Evolutionary conservation across 2,888 invertebrate genomes (phyloP).

Genomic region (Timandra comae): DNA sequence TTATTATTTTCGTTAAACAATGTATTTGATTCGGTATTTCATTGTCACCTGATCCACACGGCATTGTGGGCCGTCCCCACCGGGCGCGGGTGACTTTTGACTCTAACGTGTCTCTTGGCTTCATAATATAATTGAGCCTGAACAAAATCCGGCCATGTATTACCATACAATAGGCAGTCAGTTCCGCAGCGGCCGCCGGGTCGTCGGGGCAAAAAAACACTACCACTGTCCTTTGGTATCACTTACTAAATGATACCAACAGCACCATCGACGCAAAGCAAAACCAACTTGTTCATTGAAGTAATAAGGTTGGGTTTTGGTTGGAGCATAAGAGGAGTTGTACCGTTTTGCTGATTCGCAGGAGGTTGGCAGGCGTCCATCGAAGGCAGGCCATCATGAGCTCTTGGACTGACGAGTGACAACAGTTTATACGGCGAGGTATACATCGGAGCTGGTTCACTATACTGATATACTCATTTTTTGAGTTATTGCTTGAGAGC

Average conservation of each 20-base stretch:
- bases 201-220: slow-evolving; percentile 74
- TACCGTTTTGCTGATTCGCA: slow-evolving; percentile 19
- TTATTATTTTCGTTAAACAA: too few relatives aligned
- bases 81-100: slow-evolving; percentile 73
- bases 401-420: slow-evolving; percentile 71
- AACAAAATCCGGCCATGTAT: slow-evolving; percentile 73
- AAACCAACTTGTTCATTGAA: not conserved
- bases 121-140: slow-evolving; percentile 75
- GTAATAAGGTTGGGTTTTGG: slow-evolving; percentile 11
- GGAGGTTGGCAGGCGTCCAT: slow-evolving; percentile 70
- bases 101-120: slow-evolving; percentile 67
- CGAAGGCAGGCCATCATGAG: slow-evolving; percentile 71
- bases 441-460: slow-evolving; percentile 60
- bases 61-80: too few relatives aligned
- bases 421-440: slow-evolving; percentile 65
- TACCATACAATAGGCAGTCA: slow-evolving; percentile 73
- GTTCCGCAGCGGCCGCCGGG: slow-evolving; percentile 72
- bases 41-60: too few relatives aligned
- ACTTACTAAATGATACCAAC: slow-evolving; percentile 6
- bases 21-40: too few relatives aligned
- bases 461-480: slow-evolving; percentile 51
- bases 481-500: slow-evolving; percentile 56
- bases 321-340: slow-evolving; percentile 12
- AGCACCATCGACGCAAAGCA: slow-evolving; percentile 26
- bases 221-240: slow-evolving; percentile 44